A percentile compares a stretch with the other conserved stretches of the same genome.
Evolutionary conservation across 2,797 vertebrate species (phyloP).

Genomic region (Eurystomus glaucurus): DNA sequence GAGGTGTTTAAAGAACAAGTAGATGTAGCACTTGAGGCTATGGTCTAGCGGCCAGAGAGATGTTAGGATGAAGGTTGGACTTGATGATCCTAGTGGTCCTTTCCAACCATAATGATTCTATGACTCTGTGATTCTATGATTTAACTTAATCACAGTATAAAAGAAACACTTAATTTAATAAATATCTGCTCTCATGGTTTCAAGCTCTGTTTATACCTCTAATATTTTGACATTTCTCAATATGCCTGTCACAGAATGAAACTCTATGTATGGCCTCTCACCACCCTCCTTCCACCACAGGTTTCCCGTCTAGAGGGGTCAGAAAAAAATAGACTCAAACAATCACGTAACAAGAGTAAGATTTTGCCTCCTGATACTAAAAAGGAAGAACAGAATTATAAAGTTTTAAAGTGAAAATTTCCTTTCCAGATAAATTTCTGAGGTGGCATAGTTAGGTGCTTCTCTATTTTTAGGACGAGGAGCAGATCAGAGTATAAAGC

Average conservation of each 20-base stretch:
- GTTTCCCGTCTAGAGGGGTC: background rate
- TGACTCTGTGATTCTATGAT: too few relatives aligned
- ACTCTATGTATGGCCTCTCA: background rate
- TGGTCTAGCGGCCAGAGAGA: too few relatives aligned
- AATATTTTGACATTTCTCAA: background rate
- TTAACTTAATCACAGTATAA: background rate
- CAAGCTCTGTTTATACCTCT: background rate
- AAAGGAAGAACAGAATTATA: background rate
- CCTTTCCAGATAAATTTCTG: background rate
- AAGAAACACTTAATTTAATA: background rate
- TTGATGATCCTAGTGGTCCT: too few relatives aligned
- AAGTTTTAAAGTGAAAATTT: background rate
- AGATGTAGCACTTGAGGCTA: too few relatives aligned
- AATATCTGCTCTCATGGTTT: background rate
- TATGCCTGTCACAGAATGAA: background rate
- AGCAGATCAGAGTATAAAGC: background rate
- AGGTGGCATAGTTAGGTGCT: background rate
- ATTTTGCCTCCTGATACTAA: background rate
- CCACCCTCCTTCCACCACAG: background rate
- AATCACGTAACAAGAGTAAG: background rate
- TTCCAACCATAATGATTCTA: too few relatives aligned
- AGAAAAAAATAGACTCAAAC: background rate
- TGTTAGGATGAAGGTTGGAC: too few relatives aligned
- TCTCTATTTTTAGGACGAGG: background rate
- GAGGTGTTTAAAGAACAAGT: too few relatives aligned